Percentiles rank a stretch among this genome's conserved stretches.
These are phyloP conservation scores for Zosterops pallidus DNA, from an alignment of 2,113 vertebrate genomes.

Conservation along the genomic window DNA sequence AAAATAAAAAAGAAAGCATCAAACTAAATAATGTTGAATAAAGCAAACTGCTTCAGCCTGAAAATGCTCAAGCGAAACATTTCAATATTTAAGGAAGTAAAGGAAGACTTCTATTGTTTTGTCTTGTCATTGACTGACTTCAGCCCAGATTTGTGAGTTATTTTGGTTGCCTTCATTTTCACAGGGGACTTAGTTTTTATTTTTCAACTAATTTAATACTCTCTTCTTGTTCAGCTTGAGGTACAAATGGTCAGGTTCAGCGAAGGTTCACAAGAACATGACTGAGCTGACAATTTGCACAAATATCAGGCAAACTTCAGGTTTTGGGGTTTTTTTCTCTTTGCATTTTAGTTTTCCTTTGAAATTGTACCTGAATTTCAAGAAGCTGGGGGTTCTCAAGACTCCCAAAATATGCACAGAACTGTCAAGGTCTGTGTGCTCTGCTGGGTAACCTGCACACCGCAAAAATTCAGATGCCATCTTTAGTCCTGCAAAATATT, in stretches of 20 bases:
- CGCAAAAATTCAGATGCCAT: constrained; percentile 45
- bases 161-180: constrained; percentile 28
- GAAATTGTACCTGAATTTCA: neutral
- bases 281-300: neutral
- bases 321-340: no score
- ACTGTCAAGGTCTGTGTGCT: neutral
- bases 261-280: neutral
- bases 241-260: neutral
- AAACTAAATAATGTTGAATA: neutral
- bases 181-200: neutral
- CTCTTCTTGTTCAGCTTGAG: neutral
- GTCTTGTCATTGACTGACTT: constrained; percentile 2
- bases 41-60: neutral
- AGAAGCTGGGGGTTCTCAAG: neutral
- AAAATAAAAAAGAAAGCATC: neutral
- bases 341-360: neutral
- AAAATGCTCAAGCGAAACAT: neutral
- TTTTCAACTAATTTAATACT: neutral
- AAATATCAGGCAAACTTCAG: neutral
- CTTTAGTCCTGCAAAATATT: constrained; percentile 58
- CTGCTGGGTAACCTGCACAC: constrained; percentile 8
- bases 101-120: constrained; percentile 1
- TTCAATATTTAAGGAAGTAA: neutral
- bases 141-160: neutral
- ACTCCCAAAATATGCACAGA: neutral